Evolutionary conservation across 2,888 invertebrate genomes (phyloP), one percentile per base, ranked within the genome.

Genomic region (Sarcophaga rosellei): DNA sequence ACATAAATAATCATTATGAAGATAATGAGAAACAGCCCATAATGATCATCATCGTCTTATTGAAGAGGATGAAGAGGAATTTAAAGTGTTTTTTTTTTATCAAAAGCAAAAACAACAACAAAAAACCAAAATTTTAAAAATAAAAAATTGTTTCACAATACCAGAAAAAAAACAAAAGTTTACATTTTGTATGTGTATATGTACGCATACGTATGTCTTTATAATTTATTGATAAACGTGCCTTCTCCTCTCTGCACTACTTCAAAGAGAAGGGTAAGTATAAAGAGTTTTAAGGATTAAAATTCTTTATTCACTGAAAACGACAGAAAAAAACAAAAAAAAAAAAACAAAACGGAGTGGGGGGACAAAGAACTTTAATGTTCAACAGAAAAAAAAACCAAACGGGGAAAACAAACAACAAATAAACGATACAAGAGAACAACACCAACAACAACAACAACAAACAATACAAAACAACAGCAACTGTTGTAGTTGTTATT

Each of bases 331-430:
- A 8, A 8, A 8, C 1, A 12, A 17, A 53, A 35, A 35, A 25
- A 3, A 2, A 10, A 15, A 47, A 47, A n/a, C n/a, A n/a, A 53
- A 53, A 53, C 53, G 3, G 17, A 53, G 35, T 15, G 12, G 59
- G 74, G 74, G 84, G 74, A 84, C 84, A 84, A 79, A 84, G 78
- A 79, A 84, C 79, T 74, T 83, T 79, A 70, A 83, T 53, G 15
- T 53, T 53, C 17, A 53, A 53, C 12, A 53, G 17, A 53, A 53
- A 53, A 35, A 35, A 35, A 35, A 35, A 35, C 8, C 35, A 35
- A 35, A 35, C 35, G 53, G 15, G 53, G 3, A 47, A 47, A 53
- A 53, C 53, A 53, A 53, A 53, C 53, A 53, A 53, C 17, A 53
- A 53, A 53, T 53, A 53, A 35, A 35, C 2, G 35, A 53, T 53